Base-by-base conservation (phyloP, 2,888 invertebrate genomes). In the Ormyrus nitidulus region DNA sequence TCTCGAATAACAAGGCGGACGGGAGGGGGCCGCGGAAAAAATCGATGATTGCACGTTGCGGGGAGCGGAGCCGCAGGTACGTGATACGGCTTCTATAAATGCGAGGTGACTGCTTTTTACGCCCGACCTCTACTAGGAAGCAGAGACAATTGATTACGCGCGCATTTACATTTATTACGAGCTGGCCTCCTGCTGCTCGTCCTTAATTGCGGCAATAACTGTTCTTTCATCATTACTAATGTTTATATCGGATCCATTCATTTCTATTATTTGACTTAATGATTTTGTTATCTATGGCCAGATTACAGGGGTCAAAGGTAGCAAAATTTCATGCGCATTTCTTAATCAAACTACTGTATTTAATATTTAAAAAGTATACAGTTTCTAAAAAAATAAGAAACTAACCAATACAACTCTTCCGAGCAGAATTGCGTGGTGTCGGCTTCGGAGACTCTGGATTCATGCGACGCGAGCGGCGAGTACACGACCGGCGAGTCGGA, bases 391-490 rank as follows among this genome's bases (percentile, higher is more conserved):
- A 58, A 58, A 58, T 58, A 58, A 19, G 2, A 62, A 0, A 44
- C 4, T 34, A 2, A 10, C 19, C 9, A 66, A 5, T 5, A 54
- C n/a, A 48, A 72, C 2, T 0, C 13, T 79, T 73, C 75, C 11
- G 53, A 9, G n/a, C 69, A 85, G 84, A 83, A 83, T 79, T 86
- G 85, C 83, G 82, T 84, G n/a, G 91, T 81, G 59, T 56, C 74
- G 6, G 66, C 73, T 3, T 59, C 82, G 19, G 82, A 94, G 92
- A 93, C 93, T 68, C 92, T 93, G 77, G 95, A 95, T 89, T 95
- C 94, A 90, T 97, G 96, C 90, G 97, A 97, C 89, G 97, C 97
- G 0, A 97, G 97, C 79, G 96, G 96, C 11, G 97, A 97, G 91
- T 96, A 96, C 84, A 97, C 97, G 62, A 95, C 95, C 7, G 92